Evolutionary conservation across 1,140 invertebrate genomes (phyloP).

Genomic region (Bombus superbus): DNA sequence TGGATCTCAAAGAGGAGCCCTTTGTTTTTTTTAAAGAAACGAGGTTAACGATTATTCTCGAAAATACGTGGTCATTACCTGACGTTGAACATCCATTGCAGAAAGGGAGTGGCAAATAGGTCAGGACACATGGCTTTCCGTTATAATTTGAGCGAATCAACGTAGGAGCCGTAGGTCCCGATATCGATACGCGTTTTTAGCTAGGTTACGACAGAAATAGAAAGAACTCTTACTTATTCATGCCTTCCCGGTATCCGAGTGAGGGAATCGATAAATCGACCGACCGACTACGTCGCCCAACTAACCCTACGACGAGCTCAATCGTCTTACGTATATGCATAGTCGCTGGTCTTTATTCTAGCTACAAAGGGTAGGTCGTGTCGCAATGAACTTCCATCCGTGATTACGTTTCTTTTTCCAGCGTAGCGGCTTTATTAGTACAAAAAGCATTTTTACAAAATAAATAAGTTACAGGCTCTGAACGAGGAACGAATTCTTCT

Average conservation of each 20-base stretch:
- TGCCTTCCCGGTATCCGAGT: slow-evolving; percentile 75
- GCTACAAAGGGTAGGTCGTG: slow-evolving; percentile 9
- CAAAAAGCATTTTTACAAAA: slow-evolving; percentile 82
- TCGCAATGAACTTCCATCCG: background rate
- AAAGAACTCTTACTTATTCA: slow-evolving; percentile 79
- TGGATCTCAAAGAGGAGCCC: too few species aligned
- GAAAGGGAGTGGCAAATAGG: background rate
- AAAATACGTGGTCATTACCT: background rate
- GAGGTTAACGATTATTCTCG: background rate
- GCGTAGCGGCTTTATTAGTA: slow-evolving; percentile 81
- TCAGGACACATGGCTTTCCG: background rate
- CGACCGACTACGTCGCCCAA: slow-evolving; percentile 63
- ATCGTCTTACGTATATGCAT: background rate
- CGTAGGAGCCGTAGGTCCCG: background rate
- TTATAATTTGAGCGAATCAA: background rate
- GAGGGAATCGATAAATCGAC: slow-evolving; percentile 79
- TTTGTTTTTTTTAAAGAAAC: background rate
- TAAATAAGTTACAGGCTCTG: slow-evolving; percentile 81
- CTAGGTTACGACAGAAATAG: slow-evolving; percentile 69
- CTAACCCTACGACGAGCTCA: slow-evolving; percentile 69
- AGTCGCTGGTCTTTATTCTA: background rate
- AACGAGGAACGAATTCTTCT: slow-evolving; percentile 57
- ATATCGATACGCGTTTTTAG: slow-evolving; percentile 61
- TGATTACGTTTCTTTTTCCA: slow-evolving; percentile 57
- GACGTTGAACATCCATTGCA: background rate